These are phyloP conservation scores for Rhadina sibilatrix DNA, from an alignment of 2,113 vertebrate genomes.

Conservation along the genomic window DNA sequence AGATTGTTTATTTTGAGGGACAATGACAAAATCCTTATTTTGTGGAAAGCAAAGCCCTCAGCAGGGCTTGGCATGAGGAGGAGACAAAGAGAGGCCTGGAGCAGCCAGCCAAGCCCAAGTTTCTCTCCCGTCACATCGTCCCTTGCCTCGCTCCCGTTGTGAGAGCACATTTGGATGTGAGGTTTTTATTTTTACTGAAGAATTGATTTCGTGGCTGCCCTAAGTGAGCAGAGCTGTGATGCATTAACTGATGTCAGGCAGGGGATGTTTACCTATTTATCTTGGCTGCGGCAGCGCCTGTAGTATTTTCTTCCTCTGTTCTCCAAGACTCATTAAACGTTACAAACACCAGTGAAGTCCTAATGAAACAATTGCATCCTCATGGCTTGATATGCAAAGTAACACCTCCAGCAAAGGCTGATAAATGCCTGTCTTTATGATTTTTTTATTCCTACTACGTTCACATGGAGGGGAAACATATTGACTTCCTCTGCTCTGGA, in stretches of 20 bases:
- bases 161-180: neutral
- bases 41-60: neutral
- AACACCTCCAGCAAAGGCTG: conserved; percentile 45
- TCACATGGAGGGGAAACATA: neutral
- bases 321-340: neutral
- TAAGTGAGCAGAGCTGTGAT: conserved; percentile 52
- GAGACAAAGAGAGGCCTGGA: neutral
- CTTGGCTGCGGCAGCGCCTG: neutral
- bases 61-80: neutral
- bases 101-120: neutral
- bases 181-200: conserved; percentile 13
- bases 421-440: conserved; percentile 9
- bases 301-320: neutral
- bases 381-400: conserved; percentile 1
- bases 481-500: neutral
- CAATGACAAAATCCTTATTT: neutral
- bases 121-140: accelerated
- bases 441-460: neutral
- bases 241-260: conserved; percentile 37
- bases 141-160: accelerated
- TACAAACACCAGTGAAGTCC: neutral
- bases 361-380: conserved; percentile 36
- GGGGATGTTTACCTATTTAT: conserved; percentile 38
- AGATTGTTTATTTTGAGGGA: neutral
- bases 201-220: conserved; percentile 41